phyloP scores from a whole-genome alignment of 2,113 vertebrate species.

The Planiliza haematocheilus region DNA sequence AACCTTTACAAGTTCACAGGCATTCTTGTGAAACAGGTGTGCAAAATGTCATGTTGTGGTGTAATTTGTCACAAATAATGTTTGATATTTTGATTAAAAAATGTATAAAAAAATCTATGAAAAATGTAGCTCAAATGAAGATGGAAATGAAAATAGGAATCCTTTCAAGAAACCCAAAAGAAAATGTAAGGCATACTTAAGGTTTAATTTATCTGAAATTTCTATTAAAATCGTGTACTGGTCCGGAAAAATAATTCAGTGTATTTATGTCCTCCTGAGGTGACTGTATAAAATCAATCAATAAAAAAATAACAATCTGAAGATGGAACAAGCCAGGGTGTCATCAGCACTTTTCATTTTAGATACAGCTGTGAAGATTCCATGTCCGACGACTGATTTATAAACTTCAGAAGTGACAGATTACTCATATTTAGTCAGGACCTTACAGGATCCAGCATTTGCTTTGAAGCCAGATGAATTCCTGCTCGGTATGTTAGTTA shows the following conservation, averaged over 20 bases:
- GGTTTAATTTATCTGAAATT: neutral
- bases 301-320: conserved; percentile 2
- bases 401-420: conserved; percentile 1
- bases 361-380: conserved; percentile 1
- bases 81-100: neutral
- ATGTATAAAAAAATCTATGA: neutral
- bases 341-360: neutral
- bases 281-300: neutral
- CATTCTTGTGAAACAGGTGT: neutral
- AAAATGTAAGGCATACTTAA: neutral
- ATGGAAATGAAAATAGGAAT: neutral
- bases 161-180: neutral
- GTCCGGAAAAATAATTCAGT: neutral
- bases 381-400: conserved; percentile 11
- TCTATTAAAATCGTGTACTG: neutral
- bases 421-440: conserved; percentile 18
- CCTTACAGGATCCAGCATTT: conserved; percentile 4
- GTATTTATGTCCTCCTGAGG: neutral
- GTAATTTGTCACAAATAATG: neutral
- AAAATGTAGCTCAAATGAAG: conserved; percentile 1
- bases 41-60: neutral
- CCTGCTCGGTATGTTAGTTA: conserved; percentile 3
- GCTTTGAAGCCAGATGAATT: neutral
- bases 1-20: conserved; percentile 32
- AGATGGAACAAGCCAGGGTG: neutral